Base-by-base conservation (phyloP, 2,888 invertebrate genomes). In the Melikaiella ostensackeni region DNA sequence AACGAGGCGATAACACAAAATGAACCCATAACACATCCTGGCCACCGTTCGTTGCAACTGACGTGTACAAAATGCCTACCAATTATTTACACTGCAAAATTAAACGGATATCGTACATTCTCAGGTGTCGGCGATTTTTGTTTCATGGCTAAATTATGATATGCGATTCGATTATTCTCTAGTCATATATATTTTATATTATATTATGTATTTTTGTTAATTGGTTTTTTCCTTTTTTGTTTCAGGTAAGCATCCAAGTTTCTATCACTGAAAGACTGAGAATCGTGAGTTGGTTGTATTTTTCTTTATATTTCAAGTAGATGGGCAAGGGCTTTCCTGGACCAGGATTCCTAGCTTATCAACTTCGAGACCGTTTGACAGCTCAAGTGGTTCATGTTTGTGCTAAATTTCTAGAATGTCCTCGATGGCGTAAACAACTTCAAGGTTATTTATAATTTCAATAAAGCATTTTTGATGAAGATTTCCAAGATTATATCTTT, bases 1-100 rank as follows among this genome's bases (percentile, higher is more conserved):
- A 83, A 83, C 84, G 80, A 86, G 84, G 81, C 81, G 82, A 84
- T 83, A 84, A 82, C 84, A 84, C 84, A 85, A 87, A 88, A 88
- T 87, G 88, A 86, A 86, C 84, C 86, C 84, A 80, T 84, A 87
- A 83, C 85, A 85, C 86, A 84, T 85, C 84, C 83, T 82, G 83
- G 81, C 84, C 27, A 38, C 64, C 42, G 64, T 64, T 64, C 64
- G 64, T 64, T 64, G 64, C 64, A 64, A 70, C 70, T 70, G 70
- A 70, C 70, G 27, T 70, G 30, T 70, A 70, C 70, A 50, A 70
- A 70, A 70, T 70, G 46, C 70, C 46, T 70, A 70, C 50, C 70
- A 70, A 70, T 70, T 70, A 70, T 70, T 70, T 70, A 46, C 46
- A 50, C 50, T 70, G 70, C 50, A 50, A 70, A 70, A 70, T 70